Evolutionary conservation across 2,888 invertebrate species (phyloP).

Genomic region (Camptogramma bilineatum): DNA sequence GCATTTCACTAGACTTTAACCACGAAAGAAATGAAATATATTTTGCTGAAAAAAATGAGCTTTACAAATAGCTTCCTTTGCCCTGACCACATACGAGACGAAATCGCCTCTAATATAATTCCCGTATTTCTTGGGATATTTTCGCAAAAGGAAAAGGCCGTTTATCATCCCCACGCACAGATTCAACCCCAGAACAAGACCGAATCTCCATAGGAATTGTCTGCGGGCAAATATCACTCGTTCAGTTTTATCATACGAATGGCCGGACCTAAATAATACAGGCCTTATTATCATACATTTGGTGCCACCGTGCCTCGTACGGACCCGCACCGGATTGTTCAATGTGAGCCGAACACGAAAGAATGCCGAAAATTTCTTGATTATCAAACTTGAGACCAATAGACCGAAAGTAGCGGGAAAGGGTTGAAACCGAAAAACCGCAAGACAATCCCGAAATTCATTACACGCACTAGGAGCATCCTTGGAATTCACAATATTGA

Average conservation of each 20-base stretch:
- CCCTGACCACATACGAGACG: slow-evolving; percentile 51
- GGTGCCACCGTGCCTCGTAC: slow-evolving; percentile 67
- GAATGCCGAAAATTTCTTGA: slow-evolving; percentile 55
- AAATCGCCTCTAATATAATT: slow-evolving; percentile 30
- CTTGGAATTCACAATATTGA: slow-evolving; percentile 85
- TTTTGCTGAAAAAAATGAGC: slow-evolving; percentile 41
- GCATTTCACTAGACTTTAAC: not conserved
- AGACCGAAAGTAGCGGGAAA: slow-evolving; percentile 62
- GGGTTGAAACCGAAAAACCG: slow-evolving; percentile 77
- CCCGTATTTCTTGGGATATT: slow-evolving; percentile 52
- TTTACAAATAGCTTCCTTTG: slow-evolving; percentile 45
- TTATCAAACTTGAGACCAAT: slow-evolving; percentile 57
- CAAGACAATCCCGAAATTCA: slow-evolving; percentile 84
- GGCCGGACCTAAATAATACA: slow-evolving; percentile 80
- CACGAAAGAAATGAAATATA: not conserved
- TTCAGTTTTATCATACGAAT: slow-evolving; percentile 83
- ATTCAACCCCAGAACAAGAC: slow-evolving; percentile 80
- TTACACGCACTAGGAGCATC: slow-evolving; percentile 78
- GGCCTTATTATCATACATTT: slow-evolving; percentile 78
- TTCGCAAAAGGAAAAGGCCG: slow-evolving; percentile 65
- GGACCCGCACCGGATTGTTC: slow-evolving; percentile 22
- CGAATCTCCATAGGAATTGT: slow-evolving; percentile 84
- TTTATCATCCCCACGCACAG: slow-evolving; percentile 77
- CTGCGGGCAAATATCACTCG: slow-evolving; percentile 78
- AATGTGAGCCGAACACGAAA: slow-evolving; percentile 53